Percentiles rank a stretch among this genome's conserved stretches.
Evolutionary conservation across 2,888 invertebrate genomes (phyloP).

Genomic region (Drosophila multiciliata): DNA sequence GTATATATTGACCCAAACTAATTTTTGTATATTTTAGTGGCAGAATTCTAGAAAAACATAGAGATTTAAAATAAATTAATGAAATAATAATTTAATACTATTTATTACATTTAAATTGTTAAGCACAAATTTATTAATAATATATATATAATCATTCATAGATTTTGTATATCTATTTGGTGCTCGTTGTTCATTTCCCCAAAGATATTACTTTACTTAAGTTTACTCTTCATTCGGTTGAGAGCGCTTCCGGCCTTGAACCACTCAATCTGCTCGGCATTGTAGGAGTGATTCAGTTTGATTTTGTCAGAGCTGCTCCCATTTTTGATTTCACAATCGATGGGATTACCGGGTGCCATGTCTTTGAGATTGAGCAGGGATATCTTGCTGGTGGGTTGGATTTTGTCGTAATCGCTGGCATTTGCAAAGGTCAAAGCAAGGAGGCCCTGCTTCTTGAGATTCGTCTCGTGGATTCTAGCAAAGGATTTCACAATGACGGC

Average conservation of each 20-base stretch:
- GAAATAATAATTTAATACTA: no score
- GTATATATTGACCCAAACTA: no score
- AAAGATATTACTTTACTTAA: background rate
- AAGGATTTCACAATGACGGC: constrained; percentile 99
- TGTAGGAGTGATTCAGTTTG: constrained; percentile 96
- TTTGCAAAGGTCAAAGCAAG: constrained; percentile 97
- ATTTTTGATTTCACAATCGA: constrained; percentile 96
- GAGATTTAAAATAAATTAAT: no score
- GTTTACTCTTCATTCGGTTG: constrained; percentile 97
- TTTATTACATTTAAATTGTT: no score
- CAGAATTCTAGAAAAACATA: no score
- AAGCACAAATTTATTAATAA: no score
- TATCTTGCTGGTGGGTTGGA: constrained; percentile 93
- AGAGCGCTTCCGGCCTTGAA: constrained; percentile 99
- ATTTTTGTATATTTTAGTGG: no score
- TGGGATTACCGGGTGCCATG: constrained; percentile 95
- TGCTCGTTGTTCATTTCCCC: no score
- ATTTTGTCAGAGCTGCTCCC: constrained; percentile 93
- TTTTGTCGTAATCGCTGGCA: constrained; percentile 97
- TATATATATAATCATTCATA: no score
- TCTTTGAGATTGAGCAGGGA: constrained; percentile 92
- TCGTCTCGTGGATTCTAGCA: constrained; percentile 99
- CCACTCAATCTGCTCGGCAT: constrained; percentile 98
- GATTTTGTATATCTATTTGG: no score
- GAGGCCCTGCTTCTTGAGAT: constrained; percentile 99